Conservation (phyloP, 2,113 vertebrate species). For the Salvelinus sp. region DNA sequence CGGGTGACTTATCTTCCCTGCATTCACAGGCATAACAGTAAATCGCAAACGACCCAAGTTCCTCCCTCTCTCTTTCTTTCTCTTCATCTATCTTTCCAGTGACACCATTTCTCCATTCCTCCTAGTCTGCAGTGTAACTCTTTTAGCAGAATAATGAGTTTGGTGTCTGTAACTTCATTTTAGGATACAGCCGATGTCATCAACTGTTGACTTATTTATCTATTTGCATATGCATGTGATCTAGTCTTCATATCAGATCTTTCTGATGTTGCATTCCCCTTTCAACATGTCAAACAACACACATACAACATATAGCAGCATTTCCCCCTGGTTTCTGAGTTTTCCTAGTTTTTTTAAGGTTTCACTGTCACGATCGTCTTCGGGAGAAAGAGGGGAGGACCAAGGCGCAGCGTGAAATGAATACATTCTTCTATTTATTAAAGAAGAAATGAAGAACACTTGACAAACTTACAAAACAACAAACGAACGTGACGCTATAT, state of each 20-base stretch:
- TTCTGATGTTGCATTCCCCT: no score
- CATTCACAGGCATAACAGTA: conserved; percentile 51
- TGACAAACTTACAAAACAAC: no score
- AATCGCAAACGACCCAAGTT: conserved; percentile 51
- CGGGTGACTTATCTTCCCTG: conserved; percentile 53
- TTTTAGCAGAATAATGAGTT: conserved; percentile 29
- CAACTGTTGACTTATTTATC: neutral
- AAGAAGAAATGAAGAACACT: no score
- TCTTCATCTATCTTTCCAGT: conserved; percentile 44
- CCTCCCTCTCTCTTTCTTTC: conserved; percentile 17
- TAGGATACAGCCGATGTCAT: conserved; percentile 19
- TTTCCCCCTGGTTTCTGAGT: no score
- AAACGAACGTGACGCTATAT: no score
- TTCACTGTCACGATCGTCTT: no score
- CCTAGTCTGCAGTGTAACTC: conserved; percentile 19
- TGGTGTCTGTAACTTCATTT: conserved; percentile 7
- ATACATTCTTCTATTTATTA: no score
- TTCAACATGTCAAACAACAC: conserved; percentile 1
- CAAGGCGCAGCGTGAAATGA: no score
- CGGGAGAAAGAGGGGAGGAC: no score
- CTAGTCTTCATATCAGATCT: no score
- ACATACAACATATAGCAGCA: neutral
- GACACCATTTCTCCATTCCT: conserved; percentile 16
- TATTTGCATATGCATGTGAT: neutral
- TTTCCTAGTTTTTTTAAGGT: no score